Conservation (phyloP, 1,140 invertebrate species). For the Bombus waltoni region DNA sequence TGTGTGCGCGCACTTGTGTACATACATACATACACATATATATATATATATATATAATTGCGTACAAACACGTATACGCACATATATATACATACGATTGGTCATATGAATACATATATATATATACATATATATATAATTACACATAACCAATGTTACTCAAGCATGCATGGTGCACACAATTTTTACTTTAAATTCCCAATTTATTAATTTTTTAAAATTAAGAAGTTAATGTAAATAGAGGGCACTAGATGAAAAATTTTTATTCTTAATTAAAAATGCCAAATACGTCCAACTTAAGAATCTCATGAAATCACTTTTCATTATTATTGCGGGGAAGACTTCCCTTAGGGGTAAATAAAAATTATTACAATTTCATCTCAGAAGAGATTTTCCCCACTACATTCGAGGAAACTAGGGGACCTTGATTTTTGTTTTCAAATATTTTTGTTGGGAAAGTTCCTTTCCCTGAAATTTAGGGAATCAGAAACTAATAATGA, state of each 20-base stretch:
- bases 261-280: constrained; percentile 55
- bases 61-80: background rate
- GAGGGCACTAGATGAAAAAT: constrained; percentile 51
- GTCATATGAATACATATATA: constrained; percentile 13
- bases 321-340: constrained; percentile 61
- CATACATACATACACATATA: background rate
- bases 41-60: background rate
- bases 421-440: constrained; percentile 62
- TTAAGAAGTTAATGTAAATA: constrained; percentile 59
- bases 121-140: constrained; percentile 27
- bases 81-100: constrained; percentile 9
- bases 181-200: constrained; percentile 57
- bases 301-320: constrained; percentile 53
- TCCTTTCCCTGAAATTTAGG: constrained; percentile 55
- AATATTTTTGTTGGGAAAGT: constrained; percentile 68
- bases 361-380: constrained; percentile 67
- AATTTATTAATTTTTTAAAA: constrained; percentile 58
- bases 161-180: constrained; percentile 60
- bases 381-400: constrained; percentile 60
- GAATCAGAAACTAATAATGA: constrained; percentile 67
- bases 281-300: constrained; percentile 53
- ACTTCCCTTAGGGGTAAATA: constrained; percentile 65
- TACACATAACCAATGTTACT: constrained; percentile 52
- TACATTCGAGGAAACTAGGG: constrained; percentile 60
- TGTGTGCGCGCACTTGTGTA: background rate